Evolutionary conservation across 2,113 vertebrate species (phyloP).

Genomic region (Menura novaehollandiae): DNA sequence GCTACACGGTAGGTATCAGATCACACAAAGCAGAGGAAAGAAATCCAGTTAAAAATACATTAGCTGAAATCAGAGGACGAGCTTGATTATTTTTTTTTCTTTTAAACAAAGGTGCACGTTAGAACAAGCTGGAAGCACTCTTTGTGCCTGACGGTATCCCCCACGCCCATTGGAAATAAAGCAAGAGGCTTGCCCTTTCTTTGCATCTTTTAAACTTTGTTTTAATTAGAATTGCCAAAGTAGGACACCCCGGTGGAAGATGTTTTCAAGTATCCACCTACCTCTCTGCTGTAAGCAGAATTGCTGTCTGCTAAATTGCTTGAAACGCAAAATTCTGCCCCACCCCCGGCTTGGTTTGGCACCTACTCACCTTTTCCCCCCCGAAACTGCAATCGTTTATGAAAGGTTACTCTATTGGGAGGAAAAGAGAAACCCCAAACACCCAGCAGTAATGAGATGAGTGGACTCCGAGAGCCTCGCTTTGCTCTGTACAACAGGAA

Average conservation of each 20-base stretch:
- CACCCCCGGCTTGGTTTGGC: not conserved
- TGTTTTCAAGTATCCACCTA: constrained; percentile 35
- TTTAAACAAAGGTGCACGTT: constrained; percentile 74
- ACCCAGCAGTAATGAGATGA: not conserved
- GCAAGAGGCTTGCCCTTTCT: not conserved
- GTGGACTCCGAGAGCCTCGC: not conserved
- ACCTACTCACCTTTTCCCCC: not conserved
- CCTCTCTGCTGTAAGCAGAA: constrained; percentile 20
- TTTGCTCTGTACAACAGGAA: not conserved
- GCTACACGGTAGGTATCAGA: constrained; percentile 8
- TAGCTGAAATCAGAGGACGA: constrained; percentile 69
- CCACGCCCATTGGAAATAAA: constrained; percentile 48
- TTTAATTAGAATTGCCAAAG: constrained; percentile 59
- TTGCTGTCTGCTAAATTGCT: constrained; percentile 7
- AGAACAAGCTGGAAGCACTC: constrained; percentile 40
- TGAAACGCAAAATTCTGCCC: constrained; percentile 26
- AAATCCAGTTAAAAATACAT: constrained; percentile 55
- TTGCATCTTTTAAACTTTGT: constrained; percentile 26
- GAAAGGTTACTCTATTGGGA: not conserved
- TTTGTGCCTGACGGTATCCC: constrained; percentile 10
- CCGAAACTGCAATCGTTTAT: not conserved
- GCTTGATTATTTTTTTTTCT: constrained; percentile 62
- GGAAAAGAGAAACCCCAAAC: constrained; percentile 22
- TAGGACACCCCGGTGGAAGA: constrained; percentile 17
- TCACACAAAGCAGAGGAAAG: constrained; percentile 13